phyloP scores from a whole-genome alignment of 2,113 vertebrate species.

The Trinectes maculatus region DNA sequence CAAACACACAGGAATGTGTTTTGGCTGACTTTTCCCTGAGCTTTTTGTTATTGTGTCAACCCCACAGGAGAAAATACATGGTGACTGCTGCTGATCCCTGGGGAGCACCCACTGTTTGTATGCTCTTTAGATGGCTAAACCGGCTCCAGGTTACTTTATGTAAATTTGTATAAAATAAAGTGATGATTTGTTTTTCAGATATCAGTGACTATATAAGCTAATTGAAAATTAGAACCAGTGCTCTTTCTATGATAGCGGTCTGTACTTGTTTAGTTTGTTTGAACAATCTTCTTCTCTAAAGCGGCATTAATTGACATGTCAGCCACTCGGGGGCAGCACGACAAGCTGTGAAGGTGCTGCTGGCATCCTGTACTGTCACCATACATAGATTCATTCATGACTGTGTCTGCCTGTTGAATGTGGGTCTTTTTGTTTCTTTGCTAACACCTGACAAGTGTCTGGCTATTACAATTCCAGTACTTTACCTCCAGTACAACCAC shows the following conservation, averaged over 20 bases:
- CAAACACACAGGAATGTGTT: constrained; percentile 26
- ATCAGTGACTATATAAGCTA: not conserved
- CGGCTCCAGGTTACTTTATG: constrained; percentile 25
- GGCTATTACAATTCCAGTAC: no score
- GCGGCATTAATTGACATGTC: not conserved
- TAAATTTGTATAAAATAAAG: constrained; percentile 5
- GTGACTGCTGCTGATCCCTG: constrained; percentile 17
- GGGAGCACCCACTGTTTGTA: constrained; percentile 30
- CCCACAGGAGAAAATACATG: constrained; percentile 23
- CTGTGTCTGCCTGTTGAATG: not conserved
- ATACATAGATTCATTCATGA: not conserved
- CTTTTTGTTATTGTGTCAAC: constrained; percentile 52
- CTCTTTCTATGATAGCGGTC: no score
- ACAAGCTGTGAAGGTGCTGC: not conserved
- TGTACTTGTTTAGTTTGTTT: not conserved
- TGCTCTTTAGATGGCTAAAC: constrained; percentile 7
- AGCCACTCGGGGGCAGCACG: not conserved
- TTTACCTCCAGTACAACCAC: no score
- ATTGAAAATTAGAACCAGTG: not conserved
- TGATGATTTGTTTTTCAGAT: not conserved
- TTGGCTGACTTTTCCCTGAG: constrained; percentile 20
- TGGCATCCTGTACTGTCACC: not conserved
- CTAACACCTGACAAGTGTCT: not conserved
- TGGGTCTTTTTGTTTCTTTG: not conserved
- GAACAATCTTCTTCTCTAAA: not conserved